Evolutionary conservation across 1,140 invertebrate genomes (phyloP).

Genomic region (Harlomillsia oculata): DNA sequence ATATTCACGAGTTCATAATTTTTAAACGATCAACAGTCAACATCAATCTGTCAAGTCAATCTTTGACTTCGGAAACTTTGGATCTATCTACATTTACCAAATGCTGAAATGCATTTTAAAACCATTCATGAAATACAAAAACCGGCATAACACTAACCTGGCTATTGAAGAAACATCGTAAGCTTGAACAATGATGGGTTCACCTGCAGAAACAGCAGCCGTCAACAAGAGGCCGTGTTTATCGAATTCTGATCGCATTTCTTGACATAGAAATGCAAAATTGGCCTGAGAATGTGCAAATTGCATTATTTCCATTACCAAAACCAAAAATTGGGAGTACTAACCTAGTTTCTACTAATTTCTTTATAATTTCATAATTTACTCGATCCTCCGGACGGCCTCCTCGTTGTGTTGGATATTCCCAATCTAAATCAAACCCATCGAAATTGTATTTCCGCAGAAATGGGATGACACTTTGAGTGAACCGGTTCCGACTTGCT

Average conservation of each 20-base stretch:
- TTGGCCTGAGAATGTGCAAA: constrained; percentile 27
- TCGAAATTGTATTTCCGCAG: constrained; percentile 59
- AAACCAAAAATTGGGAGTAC: constrained; percentile 6
- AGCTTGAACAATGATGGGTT: constrained; percentile 26
- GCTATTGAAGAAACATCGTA: constrained; percentile 32
- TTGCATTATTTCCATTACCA: no score
- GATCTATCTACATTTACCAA: no score
- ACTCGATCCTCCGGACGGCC: constrained; percentile 44
- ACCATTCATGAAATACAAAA: constrained; percentile 19
- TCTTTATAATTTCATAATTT: background rate
- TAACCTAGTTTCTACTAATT: background rate
- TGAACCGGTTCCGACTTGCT: constrained; percentile 48
- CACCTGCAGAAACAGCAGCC: constrained; percentile 41
- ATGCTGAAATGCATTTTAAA: no score
- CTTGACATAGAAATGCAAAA: constrained; percentile 44
- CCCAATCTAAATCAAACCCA: constrained; percentile 60
- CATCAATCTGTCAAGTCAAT: no score
- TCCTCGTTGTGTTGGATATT: constrained; percentile 60
- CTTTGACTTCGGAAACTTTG: no score
- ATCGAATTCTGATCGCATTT: constrained; percentile 45
- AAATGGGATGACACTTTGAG: constrained; percentile 50
- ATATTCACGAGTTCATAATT: no score
- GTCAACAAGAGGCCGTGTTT: constrained; percentile 41
- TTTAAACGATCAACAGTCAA: no score
- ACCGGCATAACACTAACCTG: constrained; percentile 22